Base-by-base conservation (phyloP, 2,797 vertebrate species). In the Artibeus jamaicensis region DNA sequence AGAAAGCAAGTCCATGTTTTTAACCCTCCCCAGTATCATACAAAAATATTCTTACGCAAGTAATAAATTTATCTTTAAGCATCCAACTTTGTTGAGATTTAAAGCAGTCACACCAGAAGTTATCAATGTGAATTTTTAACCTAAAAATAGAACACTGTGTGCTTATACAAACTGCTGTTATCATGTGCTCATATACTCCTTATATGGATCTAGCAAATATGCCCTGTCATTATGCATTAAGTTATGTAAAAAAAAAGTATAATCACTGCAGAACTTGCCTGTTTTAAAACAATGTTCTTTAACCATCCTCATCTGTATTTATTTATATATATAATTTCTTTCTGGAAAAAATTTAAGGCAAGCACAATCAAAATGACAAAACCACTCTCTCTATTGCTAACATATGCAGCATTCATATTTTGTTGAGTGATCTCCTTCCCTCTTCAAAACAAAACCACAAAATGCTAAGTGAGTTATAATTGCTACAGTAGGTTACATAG, bases 41-140 rank as follows among this genome's bases (percentile, higher is more conserved):
- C 98, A 98, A 98, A 99, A 98, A 98, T 98, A 98, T 98, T 98
- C 82, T 98, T 98, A 98, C 97, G 95, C 97, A 98, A 98, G 97
- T 98, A 98, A 98, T 98, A 94, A 95, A 95, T 88, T 78, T 97
- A 87, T 97, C 97, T 98, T 97, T 97, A 98, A 95, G 98, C 98
- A 98, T 97, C 88, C 96, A 98, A 78, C 94, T 93, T 93, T 93
- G 97, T 97, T 97, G 96, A 96, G 98, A 98, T 98, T 93, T 98
- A 98, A 98, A 98, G 95, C 77, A 98, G 46, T 98, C 96, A 98
- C 98, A 98, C 57, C 91, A 97, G 98, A 98, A 94, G 24, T 0
- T 42, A 83, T 95, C 92, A 77, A 55, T 96, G 48, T 92, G 91
- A 94, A 83, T 91, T 96, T 98, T 97, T 18, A 94, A 91, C 97